phyloP scores from a whole-genome alignment of 2,888 invertebrate genomes.

The Chalcis sispes region DNA sequence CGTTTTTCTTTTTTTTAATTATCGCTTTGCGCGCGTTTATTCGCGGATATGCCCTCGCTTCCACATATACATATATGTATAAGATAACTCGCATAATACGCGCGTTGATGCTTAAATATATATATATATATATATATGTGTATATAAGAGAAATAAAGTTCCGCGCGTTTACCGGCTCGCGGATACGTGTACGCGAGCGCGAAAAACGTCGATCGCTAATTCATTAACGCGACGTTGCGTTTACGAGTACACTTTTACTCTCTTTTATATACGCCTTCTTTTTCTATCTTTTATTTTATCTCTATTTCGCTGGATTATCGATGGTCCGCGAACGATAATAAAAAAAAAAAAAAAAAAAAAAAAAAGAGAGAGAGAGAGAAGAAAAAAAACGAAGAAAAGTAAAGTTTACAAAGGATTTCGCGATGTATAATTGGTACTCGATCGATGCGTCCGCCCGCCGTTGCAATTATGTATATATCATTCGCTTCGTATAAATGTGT shows the following conservation, averaged over 20 bases:
- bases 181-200: no score
- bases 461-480: background rate
- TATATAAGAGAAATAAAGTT: no score
- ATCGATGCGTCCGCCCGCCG: background rate
- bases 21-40: conserved; percentile 41
- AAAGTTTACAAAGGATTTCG: conserved; percentile 40
- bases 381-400: background rate
- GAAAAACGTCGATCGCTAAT: conserved; percentile 19
- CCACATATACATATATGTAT: no score
- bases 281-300: no score
- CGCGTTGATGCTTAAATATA: no score
- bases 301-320: no score
- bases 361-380: background rate
- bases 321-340: background rate
- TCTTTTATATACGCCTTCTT: no score
- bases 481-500: no score
- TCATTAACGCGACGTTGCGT: conserved; percentile 3
- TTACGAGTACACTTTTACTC: background rate
- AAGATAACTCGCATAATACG: no score
- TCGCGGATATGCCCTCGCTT: background rate
- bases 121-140: no score
- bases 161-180: conserved; percentile 11
- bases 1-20: conserved; percentile 38
- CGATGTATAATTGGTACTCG: conserved; percentile 53
- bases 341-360: no score